A percentile compares a stretch with the other conserved stretches of the same genome.
phyloP scores from a whole-genome alignment of 2,888 invertebrate species.

The Melanostoma scalare region DNA sequence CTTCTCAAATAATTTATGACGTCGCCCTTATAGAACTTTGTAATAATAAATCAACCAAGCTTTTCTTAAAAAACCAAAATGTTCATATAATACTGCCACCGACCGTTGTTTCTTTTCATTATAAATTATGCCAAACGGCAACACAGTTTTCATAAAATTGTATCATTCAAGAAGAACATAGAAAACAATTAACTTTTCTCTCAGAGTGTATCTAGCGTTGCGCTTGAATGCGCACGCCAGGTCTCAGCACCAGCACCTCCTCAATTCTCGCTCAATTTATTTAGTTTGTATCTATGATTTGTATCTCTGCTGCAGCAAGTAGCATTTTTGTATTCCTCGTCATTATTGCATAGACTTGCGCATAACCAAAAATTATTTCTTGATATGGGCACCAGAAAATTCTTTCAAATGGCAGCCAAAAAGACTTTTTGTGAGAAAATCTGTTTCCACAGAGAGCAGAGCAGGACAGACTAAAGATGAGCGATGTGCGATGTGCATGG shows the following conservation, averaged over 20 bases:
- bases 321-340: slow-evolving; percentile 35
- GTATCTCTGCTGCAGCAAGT: slow-evolving; percentile 51
- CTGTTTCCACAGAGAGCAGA: slow-evolving; percentile 9
- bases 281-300: slow-evolving; percentile 68
- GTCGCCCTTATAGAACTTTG: no score
- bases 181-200: slow-evolving; percentile 53
- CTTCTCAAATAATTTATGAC: no score
- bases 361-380: slow-evolving; percentile 32
- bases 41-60: no score
- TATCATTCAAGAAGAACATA: slow-evolving; percentile 40
- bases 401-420: slow-evolving; percentile 33
- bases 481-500: slow-evolving; percentile 18
- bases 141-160: slow-evolving; percentile 46
- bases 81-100: no score
- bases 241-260: slow-evolving; percentile 31
- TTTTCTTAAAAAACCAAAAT: no score
- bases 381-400: slow-evolving; percentile 41
- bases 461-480: neutral
- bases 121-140: slow-evolving; percentile 23
- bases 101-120: neutral
- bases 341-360: slow-evolving; percentile 60
- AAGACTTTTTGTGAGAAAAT: slow-evolving; percentile 3
- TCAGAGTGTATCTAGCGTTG: slow-evolving; percentile 51
- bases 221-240: slow-evolving; percentile 69
- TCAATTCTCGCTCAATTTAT: slow-evolving; percentile 59